Evolutionary conservation across 2,113 vertebrate species (phyloP).

Genomic region (Colossoma macropomum): DNA sequence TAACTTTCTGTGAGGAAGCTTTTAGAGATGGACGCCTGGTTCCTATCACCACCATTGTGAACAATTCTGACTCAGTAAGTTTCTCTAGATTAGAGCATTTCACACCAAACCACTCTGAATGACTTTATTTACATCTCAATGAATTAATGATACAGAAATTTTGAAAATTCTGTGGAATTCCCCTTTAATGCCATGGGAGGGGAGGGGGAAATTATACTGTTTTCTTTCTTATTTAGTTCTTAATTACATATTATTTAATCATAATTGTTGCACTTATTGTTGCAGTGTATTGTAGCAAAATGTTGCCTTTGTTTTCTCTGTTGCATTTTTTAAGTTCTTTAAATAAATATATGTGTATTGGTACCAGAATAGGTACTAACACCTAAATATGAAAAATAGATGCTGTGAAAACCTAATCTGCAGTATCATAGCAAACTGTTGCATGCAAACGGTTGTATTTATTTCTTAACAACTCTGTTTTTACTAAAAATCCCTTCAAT

Average conservation of each 20-base stretch:
- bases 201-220: no score
- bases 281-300: neutral
- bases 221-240: constrained; percentile 12
- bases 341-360: neutral
- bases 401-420: constrained; percentile 36
- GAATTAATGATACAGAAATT: neutral
- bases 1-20: no score
- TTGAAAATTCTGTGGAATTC: neutral
- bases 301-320: neutral
- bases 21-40: neutral
- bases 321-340: neutral
- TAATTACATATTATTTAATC: neutral
- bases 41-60: neutral
- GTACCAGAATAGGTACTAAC: constrained; percentile 9
- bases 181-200: neutral
- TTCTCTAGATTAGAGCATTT: no score
- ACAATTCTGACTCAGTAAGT: neutral
- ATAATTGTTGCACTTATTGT: neutral
- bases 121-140: neutral
- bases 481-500: neutral
- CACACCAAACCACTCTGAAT: neutral
- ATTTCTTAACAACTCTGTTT: neutral
- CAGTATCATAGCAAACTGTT: neutral
- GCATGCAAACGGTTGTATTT: neutral
- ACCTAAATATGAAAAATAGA: neutral